A percentile compares a stretch with the other conserved stretches of the same genome.
These are phyloP conservation scores for Chrysomallon squamiferum DNA, from an alignment of 1,140 invertebrate genomes.

Conservation along the genomic window DNA sequence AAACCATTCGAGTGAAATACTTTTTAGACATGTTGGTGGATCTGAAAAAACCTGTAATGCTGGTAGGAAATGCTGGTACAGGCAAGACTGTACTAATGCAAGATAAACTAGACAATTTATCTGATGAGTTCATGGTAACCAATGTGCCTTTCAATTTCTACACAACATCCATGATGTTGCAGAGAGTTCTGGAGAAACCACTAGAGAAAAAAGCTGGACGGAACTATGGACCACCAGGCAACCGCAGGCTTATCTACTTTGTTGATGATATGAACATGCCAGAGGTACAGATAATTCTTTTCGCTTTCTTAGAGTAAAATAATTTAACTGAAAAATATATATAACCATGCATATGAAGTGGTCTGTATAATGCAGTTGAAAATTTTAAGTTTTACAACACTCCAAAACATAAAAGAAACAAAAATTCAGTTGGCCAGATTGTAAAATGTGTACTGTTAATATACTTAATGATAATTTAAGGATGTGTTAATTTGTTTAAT, in stretches of 20 bases:
- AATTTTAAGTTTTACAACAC: too few species aligned
- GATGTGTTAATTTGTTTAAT: too few species aligned
- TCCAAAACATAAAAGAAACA: too few species aligned
- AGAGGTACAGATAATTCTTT: slow-evolving; percentile 71
- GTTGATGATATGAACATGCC: slow-evolving; percentile 99
- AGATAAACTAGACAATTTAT: slow-evolving; percentile 84
- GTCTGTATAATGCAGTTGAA: too few species aligned
- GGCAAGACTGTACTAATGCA: slow-evolving; percentile 67
- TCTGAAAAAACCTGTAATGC: slow-evolving; percentile 88
- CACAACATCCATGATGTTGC: slow-evolving; percentile 94
- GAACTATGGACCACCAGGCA: slow-evolving; percentile 94
- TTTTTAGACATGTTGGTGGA: slow-evolving; percentile 91
- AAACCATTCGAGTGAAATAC: slow-evolving; percentile 87
- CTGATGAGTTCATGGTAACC: slow-evolving; percentile 86
- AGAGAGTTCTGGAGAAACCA: slow-evolving; percentile 93
- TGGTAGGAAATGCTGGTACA: slow-evolving; percentile 84
- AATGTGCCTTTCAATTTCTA: slow-evolving; percentile 98
- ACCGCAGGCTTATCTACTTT: slow-evolving; percentile 93
- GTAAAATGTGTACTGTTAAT: too few species aligned
- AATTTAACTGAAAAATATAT: too few species aligned
- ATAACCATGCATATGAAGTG: too few species aligned
- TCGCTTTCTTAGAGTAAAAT: too few species aligned
- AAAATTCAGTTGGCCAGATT: too few species aligned
- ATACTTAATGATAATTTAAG: too few species aligned
- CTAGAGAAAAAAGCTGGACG: slow-evolving; percentile 95